Conservation (phyloP, 2,113 vertebrate genomes). For the Laterallus jamaicensis region DNA sequence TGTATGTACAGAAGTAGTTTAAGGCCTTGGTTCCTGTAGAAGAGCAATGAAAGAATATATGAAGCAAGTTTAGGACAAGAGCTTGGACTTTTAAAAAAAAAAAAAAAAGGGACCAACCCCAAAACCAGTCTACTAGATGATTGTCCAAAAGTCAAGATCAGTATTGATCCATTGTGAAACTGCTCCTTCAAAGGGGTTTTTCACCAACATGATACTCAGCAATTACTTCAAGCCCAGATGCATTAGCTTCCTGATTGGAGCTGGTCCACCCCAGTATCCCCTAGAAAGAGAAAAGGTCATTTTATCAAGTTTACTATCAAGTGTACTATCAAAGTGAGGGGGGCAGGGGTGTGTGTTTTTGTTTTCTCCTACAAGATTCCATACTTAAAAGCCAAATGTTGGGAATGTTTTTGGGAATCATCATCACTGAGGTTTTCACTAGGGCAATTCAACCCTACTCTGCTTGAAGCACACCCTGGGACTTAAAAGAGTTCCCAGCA, state of each 20-base stretch:
- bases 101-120: neutral
- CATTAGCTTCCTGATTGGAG: slow-evolving; percentile 86
- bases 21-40: neutral
- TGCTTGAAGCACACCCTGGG: neutral
- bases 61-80: neutral
- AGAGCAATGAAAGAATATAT: neutral
- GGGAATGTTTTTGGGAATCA: neutral
- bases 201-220: neutral
- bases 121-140: fast-evolving
- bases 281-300: slow-evolving; percentile 63
- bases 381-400: too few relatives aligned
- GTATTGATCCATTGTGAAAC: neutral
- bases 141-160: neutral
- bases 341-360: fast-evolving
- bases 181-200: neutral
- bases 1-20: neutral
- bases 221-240: slow-evolving; percentile 89
- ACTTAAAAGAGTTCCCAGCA: neutral
- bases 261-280: slow-evolving; percentile 95
- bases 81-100: too few relatives aligned
- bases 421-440: neutral
- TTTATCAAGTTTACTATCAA: neutral
- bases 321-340: fast-evolving
- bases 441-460: neutral
- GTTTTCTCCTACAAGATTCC: fast-evolving